A percentile compares a stretch with the other conserved stretches of the same genome.
phyloP scores from a whole-genome alignment of 2,113 vertebrate genomes.

The Rhinogobius similis region DNA sequence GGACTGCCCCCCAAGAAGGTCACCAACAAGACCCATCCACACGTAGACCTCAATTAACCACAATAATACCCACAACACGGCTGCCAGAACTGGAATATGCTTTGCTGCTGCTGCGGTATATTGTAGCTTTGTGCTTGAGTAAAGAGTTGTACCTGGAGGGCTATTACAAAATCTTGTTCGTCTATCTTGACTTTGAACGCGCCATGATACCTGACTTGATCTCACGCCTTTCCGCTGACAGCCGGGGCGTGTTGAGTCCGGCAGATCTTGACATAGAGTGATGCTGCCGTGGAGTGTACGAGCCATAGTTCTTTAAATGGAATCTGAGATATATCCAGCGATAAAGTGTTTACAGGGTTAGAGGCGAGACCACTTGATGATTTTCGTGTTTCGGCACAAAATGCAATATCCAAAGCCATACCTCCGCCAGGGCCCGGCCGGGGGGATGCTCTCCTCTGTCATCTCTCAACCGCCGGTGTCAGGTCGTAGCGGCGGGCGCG shows the following conservation, averaged over 20 bases:
- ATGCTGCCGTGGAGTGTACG: slow-evolving; percentile 38
- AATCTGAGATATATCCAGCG: slow-evolving; percentile 52
- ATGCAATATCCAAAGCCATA: slow-evolving; percentile 55
- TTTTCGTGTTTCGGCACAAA: slow-evolving; percentile 53
- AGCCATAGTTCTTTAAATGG: slow-evolving; percentile 59
- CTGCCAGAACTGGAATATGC: too few relatives aligned
- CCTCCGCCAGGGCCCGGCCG: slow-evolving; percentile 50
- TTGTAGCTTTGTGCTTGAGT: neutral
- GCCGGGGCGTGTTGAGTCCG: slow-evolving; percentile 40
- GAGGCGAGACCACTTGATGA: slow-evolving; percentile 48
- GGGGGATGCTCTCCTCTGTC: slow-evolving; percentile 38
- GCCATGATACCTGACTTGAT: slow-evolving; percentile 32
- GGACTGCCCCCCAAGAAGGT: too few relatives aligned
- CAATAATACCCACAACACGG: too few relatives aligned
- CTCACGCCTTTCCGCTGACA: slow-evolving; percentile 37
- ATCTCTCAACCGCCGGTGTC: slow-evolving; percentile 66
- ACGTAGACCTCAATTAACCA: too few relatives aligned
- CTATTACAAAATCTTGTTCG: slow-evolving; percentile 9
- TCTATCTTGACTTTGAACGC: slow-evolving; percentile 1
- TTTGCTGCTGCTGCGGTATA: neutral
- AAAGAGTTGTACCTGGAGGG: neutral
- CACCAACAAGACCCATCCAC: too few relatives aligned
- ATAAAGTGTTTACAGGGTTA: slow-evolving; percentile 59
- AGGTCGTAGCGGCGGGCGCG: slow-evolving; percentile 41
- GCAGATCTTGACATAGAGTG: slow-evolving; percentile 50